phyloP scores from a whole-genome alignment of 2,888 invertebrate genomes.

The Pseudanteris insignis region DNA sequence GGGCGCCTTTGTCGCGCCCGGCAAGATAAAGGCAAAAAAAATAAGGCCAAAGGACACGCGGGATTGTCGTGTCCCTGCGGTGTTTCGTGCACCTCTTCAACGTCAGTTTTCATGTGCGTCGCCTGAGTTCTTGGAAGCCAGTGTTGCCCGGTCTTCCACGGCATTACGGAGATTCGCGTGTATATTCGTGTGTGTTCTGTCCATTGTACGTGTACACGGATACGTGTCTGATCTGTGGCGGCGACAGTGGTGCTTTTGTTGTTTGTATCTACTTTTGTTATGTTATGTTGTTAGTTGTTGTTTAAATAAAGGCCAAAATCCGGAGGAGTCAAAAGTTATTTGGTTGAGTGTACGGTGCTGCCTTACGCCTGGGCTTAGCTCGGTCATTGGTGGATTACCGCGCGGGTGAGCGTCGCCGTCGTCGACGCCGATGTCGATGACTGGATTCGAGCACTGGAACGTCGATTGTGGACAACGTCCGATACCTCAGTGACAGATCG shows the following conservation, averaged over 20 bases:
- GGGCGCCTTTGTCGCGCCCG: no score
- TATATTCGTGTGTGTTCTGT: no score
- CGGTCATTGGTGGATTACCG: conserved; percentile 37
- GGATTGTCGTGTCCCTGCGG: no score
- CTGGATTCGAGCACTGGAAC: conserved; percentile 24
- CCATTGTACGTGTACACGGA: conserved; percentile 5
- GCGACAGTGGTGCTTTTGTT: conserved; percentile 1
- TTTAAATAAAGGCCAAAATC: background rate
- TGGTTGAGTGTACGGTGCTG: conserved; percentile 10
- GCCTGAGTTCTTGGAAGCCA: no score
- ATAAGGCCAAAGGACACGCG: no score
- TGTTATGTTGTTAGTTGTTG: no score
- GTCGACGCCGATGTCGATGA: conserved; percentile 24
- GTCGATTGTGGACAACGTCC: conserved; percentile 37
- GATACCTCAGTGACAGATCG: conserved; percentile 41
- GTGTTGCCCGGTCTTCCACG: conserved; percentile 1
- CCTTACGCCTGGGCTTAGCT: conserved; percentile 17
- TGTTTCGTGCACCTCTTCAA: no score
- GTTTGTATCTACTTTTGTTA: conserved; percentile 12
- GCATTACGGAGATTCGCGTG: no score
- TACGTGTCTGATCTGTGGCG: background rate
- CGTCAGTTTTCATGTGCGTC: no score
- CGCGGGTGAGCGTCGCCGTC: conserved; percentile 25
- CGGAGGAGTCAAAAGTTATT: conserved; percentile 4
- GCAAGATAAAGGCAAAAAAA: no score